A percentile compares a stretch with the other conserved stretches of the same genome.
These are phyloP conservation scores for Palythoa caribaeorum DNA, from an alignment of 92 coral and sea anemone species.

Conservation along the genomic window DNA sequence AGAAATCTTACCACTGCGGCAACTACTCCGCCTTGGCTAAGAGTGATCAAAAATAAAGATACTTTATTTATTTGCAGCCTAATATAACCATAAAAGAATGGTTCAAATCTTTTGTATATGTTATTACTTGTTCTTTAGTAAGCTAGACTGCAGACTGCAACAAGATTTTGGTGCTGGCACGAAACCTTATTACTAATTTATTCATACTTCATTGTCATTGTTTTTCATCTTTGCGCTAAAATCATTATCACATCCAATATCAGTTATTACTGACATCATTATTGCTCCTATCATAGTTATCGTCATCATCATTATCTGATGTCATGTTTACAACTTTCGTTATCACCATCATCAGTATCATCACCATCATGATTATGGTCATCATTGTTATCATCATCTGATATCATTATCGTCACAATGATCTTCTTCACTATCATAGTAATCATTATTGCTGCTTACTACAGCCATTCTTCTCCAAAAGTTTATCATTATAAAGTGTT, in stretches of 20 bases:
- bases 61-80: not conserved
- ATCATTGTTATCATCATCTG: not conserved
- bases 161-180: no score
- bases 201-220: not conserved
- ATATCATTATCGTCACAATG: not conserved
- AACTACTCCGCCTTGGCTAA: not conserved
- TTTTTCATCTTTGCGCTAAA: not conserved
- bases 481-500: not conserved
- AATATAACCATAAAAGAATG: not conserved
- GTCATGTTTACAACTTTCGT: not conserved
- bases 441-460: not conserved
- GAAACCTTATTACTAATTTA: no score
- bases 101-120: not conserved
- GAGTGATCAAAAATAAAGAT: not conserved
- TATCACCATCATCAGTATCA: not conserved
- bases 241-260: not conserved
- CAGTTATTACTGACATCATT: no score
- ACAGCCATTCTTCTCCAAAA: not conserved
- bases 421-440: not conserved
- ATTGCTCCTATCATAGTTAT: no score
- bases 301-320: not conserved
- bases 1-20: no score
- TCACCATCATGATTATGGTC: not conserved
- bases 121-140: no score
- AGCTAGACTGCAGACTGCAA: no score